Evolutionary conservation across 2,797 vertebrate genomes (phyloP).

Genomic region (Nannoperca obscura): DNA sequence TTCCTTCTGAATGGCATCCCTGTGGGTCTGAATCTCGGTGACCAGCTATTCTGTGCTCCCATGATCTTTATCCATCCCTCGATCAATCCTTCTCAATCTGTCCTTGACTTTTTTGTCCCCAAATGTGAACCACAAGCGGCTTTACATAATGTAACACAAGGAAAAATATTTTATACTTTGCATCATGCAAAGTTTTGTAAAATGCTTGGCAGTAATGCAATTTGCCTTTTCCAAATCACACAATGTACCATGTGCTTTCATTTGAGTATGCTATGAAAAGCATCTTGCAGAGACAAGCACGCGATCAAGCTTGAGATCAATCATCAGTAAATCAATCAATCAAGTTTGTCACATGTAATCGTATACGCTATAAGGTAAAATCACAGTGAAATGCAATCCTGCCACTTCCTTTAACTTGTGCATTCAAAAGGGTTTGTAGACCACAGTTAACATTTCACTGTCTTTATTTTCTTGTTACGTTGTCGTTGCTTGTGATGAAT

Average conservation of each 20-base stretch:
- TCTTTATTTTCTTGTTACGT: background rate
- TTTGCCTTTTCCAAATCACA: background rate
- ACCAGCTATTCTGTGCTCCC: constrained; percentile 37
- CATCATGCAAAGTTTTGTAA: background rate
- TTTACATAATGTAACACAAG: constrained; percentile 9
- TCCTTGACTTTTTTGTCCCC: constrained; percentile 3
- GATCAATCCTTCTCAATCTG: constrained; percentile 12
- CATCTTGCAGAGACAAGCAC: background rate
- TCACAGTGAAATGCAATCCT: no score
- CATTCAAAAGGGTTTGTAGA: background rate
- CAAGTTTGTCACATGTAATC: no score
- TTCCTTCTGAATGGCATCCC: constrained; percentile 55
- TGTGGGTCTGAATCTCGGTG: constrained; percentile 33
- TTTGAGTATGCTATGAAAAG: background rate
- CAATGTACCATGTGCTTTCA: background rate
- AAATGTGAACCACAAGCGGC: background rate
- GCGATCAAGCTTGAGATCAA: background rate
- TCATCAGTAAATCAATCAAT: no score
- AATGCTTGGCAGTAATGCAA: no score
- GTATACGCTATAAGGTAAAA: no score
- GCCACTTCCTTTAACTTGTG: no score
- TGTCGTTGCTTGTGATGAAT: constrained; percentile 10
- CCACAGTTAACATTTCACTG: background rate
- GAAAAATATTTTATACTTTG: background rate
- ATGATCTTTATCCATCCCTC: constrained; percentile 34